A percentile compares a stretch with the other conserved stretches of the same genome.
Conservation (phyloP, 2,113 vertebrate species). For the Tenebrosternarchus preto region DNA sequence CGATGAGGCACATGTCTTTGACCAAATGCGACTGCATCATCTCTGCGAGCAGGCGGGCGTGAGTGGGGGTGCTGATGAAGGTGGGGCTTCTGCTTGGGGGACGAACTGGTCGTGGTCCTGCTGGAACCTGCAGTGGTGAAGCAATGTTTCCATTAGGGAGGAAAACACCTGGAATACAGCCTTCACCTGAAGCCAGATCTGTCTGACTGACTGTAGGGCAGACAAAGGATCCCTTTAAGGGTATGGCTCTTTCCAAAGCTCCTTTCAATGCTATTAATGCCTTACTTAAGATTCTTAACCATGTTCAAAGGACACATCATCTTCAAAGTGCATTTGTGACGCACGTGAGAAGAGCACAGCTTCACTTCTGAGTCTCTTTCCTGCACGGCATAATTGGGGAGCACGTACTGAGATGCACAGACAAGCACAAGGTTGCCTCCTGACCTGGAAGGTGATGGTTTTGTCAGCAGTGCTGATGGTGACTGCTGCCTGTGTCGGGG, state of each 20-base stretch:
- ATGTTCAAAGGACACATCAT: slow-evolving; percentile 17
- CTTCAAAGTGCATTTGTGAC: slow-evolving; percentile 3
- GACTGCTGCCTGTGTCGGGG: slow-evolving; percentile 73
- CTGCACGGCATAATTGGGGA: not conserved
- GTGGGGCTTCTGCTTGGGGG: slow-evolving; percentile 63
- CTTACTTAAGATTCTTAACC: slow-evolving; percentile 6
- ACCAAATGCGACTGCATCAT: slow-evolving; percentile 96
- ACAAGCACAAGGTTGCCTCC: not conserved
- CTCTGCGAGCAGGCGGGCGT: slow-evolving; percentile 85
- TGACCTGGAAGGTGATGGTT: slow-evolving; percentile 85
- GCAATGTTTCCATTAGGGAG: slow-evolving; percentile 32
- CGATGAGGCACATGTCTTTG: slow-evolving; percentile 94
- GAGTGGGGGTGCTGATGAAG: slow-evolving; percentile 87
- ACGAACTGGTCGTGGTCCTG: slow-evolving; percentile 74
- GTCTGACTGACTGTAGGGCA: not conserved
- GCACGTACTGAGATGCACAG: not conserved
- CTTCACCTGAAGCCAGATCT: not conserved
- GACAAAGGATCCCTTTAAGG: not conserved
- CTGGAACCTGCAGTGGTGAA: slow-evolving; percentile 78
- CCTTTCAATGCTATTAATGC: not conserved
- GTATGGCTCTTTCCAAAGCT: not conserved
- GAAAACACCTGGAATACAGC: not conserved
- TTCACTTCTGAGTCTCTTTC: not conserved
- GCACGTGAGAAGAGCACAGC: not conserved
- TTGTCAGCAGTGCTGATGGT: slow-evolving; percentile 76